phyloP scores from a whole-genome alignment of 2,113 vertebrate species.

The Embiotoca jacksoni region DNA sequence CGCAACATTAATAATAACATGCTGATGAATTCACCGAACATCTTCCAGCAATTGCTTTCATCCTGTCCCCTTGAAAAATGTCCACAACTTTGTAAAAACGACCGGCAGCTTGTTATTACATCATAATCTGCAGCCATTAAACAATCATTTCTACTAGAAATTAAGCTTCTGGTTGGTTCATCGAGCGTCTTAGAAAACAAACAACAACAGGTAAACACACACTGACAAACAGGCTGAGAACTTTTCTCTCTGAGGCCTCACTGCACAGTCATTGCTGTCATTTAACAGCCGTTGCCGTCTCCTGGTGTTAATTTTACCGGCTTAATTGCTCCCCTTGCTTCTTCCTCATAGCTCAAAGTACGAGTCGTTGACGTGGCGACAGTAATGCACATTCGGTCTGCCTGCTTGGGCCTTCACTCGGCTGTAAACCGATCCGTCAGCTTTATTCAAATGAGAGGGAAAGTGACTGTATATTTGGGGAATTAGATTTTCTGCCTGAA shows the following conservation, averaged over 20 bases:
- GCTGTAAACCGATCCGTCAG: conserved; percentile 65
- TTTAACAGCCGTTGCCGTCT: neutral
- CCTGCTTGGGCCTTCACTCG: conserved; percentile 40
- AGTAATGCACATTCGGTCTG: conserved; percentile 58
- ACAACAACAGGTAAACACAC: conserved; percentile 3
- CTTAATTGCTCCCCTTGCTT: conserved; percentile 59
- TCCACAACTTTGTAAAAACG: neutral
- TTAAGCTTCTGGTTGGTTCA: conserved; percentile 6
- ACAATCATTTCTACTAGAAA: conserved; percentile 17
- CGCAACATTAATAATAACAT: neutral
- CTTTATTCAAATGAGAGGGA: conserved; percentile 48
- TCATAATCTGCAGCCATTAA: conserved; percentile 19
- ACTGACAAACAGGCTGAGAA: conserved; percentile 6
- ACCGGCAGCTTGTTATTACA: conserved; percentile 1
- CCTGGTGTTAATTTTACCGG: conserved; percentile 39
- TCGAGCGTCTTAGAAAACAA: conserved; percentile 1
- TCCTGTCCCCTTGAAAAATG: neutral
- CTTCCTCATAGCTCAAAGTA: conserved; percentile 44
- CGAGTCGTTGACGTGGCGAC: conserved; percentile 47
- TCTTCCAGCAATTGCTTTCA: neutral
- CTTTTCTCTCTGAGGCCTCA: conserved; percentile 11
- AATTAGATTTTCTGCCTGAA: conserved; percentile 65
- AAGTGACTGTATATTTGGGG: conserved; percentile 49
- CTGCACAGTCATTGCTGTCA: neutral
- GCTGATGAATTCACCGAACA: neutral